Evolutionary conservation across 1,140 invertebrate species (phyloP).

Genomic region (Tetragnatha versicolor): DNA sequence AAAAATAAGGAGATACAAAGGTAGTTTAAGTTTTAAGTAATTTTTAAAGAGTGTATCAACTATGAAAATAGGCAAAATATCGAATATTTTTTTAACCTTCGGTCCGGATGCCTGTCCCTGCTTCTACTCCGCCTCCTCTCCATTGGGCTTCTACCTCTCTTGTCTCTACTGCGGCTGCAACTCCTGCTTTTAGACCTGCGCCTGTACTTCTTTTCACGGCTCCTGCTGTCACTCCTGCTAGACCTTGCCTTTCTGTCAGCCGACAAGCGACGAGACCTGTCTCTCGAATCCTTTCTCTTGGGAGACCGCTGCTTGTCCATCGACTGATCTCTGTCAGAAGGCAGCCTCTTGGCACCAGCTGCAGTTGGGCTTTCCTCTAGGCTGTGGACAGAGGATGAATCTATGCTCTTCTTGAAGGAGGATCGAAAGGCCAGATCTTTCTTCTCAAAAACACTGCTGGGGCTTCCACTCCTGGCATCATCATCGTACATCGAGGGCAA

Average conservation of each 20-base stretch:
- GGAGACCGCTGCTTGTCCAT: neutral
- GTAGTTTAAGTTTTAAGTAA: no score
- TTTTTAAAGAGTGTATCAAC: no score
- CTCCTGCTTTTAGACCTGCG: slow-evolving; percentile 9
- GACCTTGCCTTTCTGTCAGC: neutral
- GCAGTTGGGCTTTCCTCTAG: neutral
- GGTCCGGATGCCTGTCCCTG: slow-evolving; percentile 22
- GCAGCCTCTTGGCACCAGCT: neutral
- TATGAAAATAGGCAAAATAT: no score
- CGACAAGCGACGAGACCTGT: neutral
- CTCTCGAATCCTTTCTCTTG: neutral
- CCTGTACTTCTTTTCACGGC: neutral
- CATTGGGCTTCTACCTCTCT: slow-evolving; percentile 14
- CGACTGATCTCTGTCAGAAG: neutral
- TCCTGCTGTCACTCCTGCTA: slow-evolving; percentile 24
- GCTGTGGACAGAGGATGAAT: neutral
- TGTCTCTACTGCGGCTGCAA: slow-evolving; percentile 34
- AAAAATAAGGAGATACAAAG: no score
- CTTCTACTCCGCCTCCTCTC: slow-evolving; percentile 42
- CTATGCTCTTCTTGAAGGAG: slow-evolving; percentile 15
- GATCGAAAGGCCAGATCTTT: slow-evolving; percentile 32
- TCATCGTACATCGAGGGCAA: slow-evolving; percentile 38
- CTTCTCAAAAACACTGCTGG: slow-evolving; percentile 22
- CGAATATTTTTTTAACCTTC: no score
- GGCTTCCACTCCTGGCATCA: slow-evolving; percentile 43